A percentile compares a stretch with the other conserved stretches of the same genome.
Conservation (phyloP, 2,797 vertebrate species). For the Mionectes olivaceus region DNA sequence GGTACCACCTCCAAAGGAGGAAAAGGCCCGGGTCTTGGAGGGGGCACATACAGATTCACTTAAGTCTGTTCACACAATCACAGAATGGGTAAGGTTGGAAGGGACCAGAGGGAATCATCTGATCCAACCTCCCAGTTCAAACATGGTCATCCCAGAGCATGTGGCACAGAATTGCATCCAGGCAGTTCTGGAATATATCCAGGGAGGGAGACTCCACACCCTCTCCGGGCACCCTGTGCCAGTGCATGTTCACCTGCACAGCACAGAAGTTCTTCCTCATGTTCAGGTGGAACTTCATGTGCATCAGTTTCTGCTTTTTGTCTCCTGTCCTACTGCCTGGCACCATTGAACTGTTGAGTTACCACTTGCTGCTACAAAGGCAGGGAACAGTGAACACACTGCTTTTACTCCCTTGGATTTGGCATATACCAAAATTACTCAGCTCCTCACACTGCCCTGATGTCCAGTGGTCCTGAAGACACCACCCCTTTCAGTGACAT, state of each 20-base stretch:
- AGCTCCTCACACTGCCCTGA: not conserved
- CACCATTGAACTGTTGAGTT: not conserved
- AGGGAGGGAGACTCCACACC: too few species aligned
- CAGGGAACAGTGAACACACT: not conserved
- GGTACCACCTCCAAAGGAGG: not conserved
- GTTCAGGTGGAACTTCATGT: not conserved
- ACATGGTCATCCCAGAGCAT: not conserved
- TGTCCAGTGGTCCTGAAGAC: not conserved
- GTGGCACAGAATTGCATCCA: not conserved
- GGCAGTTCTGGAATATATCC: not conserved
- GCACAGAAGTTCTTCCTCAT: not conserved
- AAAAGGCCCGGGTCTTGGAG: not conserved
- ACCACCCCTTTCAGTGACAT: not conserved
- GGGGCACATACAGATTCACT: not conserved
- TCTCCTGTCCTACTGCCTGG: not conserved
- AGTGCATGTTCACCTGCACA: not conserved
- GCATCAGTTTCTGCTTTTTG: not conserved
- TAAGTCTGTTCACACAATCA: not conserved
- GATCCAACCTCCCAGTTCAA: not conserved
- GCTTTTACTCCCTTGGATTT: not conserved
- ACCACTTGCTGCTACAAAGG: not conserved
- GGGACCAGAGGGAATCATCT: not conserved
- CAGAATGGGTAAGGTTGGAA: not conserved
- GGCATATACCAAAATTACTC: not conserved
- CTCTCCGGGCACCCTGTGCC: not conserved